Conservation (phyloP, 2,888 invertebrate species). For the Nebria brevicollis region DNA sequence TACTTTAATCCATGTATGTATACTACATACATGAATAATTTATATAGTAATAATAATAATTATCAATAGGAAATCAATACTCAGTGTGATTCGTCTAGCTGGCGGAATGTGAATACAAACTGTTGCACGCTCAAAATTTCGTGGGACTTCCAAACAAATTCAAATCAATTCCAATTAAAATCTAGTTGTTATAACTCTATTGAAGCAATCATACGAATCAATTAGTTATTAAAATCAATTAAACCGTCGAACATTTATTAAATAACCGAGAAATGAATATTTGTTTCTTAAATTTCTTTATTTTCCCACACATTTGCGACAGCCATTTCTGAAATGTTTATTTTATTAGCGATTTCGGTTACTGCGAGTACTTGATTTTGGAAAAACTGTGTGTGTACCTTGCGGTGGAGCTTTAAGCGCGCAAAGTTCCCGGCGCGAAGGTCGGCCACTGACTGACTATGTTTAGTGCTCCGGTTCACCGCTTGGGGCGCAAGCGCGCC, state of each 20-base stretch:
- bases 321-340: not conserved
- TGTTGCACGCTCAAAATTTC: conserved; percentile 9
- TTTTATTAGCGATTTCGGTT: not conserved
- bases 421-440: conserved; percentile 35
- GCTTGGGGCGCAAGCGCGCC: conserved; percentile 38
- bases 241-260: not conserved
- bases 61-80: conserved; percentile 1
- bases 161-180: not conserved
- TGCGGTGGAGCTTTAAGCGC: conserved; percentile 25
- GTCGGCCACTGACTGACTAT: conserved; percentile 39
- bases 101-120: conserved; percentile 6
- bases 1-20: not conserved
- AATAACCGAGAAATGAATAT: not conserved
- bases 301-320: not conserved
- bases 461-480: conserved; percentile 36
- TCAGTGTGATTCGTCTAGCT: not conserved
- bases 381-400: not conserved
- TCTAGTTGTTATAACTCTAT: not conserved
- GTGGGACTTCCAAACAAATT: not conserved
- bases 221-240: not conserved
- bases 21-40: not conserved
- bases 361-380: not conserved
- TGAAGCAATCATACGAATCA: not conserved
- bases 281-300: not conserved
- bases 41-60: not conserved